Evolutionary conservation across 2,113 vertebrate species (phyloP), one percentile per base, ranked within the genome.

Genomic region (Pyrgilauda ruficollis): DNA sequence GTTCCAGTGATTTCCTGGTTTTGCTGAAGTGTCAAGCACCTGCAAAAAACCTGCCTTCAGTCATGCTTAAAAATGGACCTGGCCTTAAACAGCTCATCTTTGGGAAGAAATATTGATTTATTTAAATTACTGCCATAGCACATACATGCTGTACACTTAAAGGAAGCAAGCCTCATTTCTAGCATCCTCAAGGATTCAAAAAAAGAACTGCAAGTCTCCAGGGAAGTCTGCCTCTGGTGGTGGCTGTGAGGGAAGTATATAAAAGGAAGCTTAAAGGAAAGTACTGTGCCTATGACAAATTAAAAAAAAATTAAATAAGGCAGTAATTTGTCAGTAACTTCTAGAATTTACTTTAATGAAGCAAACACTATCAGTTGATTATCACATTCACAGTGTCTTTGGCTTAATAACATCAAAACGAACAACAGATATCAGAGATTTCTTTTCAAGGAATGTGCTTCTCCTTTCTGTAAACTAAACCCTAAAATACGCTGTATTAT

Each of bases 261-360:
- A 14, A 66, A 56, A 27, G 5, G 9, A 77, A 52, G 7, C 2
- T 20, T 67, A 46, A 44, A 81, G 22, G 58, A 37, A 50, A 85
- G 6, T 1, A 5, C n/a, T 67, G 15, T 2, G 1, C 27, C 30
- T 10, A 15, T 3, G 8, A 7, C 43, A 77, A 73, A 18, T 18
- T 75, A 7, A 2, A 19, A 56, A 35, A 33, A 15, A 11, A 41
- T 41, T 39, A 80, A 80, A 58, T 26, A 62, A 53, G 11, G 6
- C 17, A 49, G 21, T 28, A 43, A 30, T n/a, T 52, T 35, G 11
- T 62, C n/a, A 31, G 10, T 18, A 56, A n/a, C 10, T 31, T 67
- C 30, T 27, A n/a, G 22, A 50, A 75, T 19, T 46, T 47, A 53
- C 7, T 56, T 80, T 26, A 27, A 67, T 37, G 27, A 23, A 84